These are phyloP conservation scores for Circaetus cinerascens DNA, from an alignment of 2,113 vertebrate species.

Conservation along the genomic window DNA sequence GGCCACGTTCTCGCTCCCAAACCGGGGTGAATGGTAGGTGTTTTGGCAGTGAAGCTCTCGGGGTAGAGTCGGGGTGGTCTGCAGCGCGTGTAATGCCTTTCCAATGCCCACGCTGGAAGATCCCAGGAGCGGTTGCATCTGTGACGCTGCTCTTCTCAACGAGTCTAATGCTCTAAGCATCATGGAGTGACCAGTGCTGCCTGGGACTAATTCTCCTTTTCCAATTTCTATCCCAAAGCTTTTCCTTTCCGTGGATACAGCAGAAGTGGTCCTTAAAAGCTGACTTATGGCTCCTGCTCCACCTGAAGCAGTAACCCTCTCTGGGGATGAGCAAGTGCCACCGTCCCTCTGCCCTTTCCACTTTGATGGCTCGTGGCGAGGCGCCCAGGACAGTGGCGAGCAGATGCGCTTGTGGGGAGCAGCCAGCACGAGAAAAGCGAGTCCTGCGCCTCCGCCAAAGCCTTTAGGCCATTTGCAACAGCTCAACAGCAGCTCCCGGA, in stretches of 20 bases:
- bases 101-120: fast-evolving
- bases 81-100: fast-evolving
- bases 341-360: fast-evolving
- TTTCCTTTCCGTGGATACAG: background rate
- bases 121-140: background rate
- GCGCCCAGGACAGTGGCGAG: fast-evolving
- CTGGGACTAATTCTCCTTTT: background rate
- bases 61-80: background rate
- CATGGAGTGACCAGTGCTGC: fast-evolving
- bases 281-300: background rate
- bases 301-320: background rate
- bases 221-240: background rate
- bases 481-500: background rate
- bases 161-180: background rate
- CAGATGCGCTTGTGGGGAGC: fast-evolving
- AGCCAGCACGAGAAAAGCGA: fast-evolving
- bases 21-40: fast-evolving
- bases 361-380: fast-evolving
- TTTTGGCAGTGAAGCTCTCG: background rate
- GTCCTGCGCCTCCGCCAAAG: background rate
- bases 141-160: background rate
- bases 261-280: background rate
- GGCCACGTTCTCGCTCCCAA: fast-evolving
- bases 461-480: too few species aligned
- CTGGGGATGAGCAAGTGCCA: background rate